These are phyloP conservation scores for Leptodactylus fallax DNA, from an alignment of 2,797 vertebrate genomes.

Conservation along the genomic window DNA sequence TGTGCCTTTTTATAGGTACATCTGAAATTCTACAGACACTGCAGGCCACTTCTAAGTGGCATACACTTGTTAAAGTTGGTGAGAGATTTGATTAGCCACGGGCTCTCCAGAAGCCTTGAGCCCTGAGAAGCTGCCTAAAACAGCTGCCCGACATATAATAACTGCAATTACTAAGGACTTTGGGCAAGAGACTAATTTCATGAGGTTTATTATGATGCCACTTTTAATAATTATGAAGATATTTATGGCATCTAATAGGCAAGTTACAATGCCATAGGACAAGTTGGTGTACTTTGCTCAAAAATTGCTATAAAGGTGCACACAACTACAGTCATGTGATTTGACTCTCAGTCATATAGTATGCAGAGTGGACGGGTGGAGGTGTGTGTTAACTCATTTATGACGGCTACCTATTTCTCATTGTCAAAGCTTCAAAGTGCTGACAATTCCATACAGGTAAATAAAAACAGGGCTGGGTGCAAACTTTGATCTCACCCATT, in stretches of 20 bases:
- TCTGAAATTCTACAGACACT: no score
- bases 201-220: background rate
- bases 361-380: conserved; percentile 9
- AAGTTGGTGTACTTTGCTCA: background rate
- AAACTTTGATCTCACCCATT: conserved; percentile 49
- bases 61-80: no score
- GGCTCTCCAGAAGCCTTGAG: no score
- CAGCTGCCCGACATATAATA: background rate
- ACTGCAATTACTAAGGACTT: background rate
- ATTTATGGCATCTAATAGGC: no score
- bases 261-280: background rate
- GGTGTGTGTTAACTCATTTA: conserved; percentile 17
- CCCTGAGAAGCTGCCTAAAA: no score
- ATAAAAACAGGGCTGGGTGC: conserved; percentile 46
- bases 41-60: no score
- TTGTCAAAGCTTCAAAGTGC: conserved; percentile 49
- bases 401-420: conserved; percentile 28
- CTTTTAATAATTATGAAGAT: background rate
- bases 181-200: background rate
- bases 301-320: background rate
- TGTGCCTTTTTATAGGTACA: no score
- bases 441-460: conserved; percentile 42
- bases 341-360: conserved; percentile 4
- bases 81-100: no score
- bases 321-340: conserved; percentile 3